A percentile compares a stretch with the other conserved stretches of the same genome.
Conservation (phyloP, 1,140 invertebrate genomes). For the Halesus radiatus region DNA sequence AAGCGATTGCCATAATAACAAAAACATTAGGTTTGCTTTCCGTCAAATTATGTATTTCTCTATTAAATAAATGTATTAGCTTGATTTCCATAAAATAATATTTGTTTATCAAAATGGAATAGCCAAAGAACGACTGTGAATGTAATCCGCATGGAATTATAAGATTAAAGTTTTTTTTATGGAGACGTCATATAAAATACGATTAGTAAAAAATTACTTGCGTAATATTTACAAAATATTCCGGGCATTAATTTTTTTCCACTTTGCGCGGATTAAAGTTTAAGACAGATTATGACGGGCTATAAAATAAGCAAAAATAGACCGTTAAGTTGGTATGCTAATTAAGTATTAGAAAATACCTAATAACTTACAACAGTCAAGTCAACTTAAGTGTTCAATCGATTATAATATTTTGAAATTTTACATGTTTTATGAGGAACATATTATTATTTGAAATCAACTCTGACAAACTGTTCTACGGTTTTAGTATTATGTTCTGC, state of each 20-base stretch:
- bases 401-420: no score
- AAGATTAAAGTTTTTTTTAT: slow-evolving; percentile 3
- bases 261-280: slow-evolving; percentile 4
- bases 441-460: no score
- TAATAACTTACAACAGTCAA: no score
- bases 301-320: slow-evolving; percentile 7
- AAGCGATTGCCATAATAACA: no score
- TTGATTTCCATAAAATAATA: neutral
- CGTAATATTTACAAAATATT: slow-evolving; percentile 3
- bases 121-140: neutral
- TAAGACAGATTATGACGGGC: neutral
- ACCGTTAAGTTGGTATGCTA: neutral
- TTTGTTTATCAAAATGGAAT: neutral
- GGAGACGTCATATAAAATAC: slow-evolving; percentile 6
- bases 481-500: no score
- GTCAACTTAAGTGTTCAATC: no score
- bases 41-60: neutral
- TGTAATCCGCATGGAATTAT: neutral
- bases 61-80: neutral
- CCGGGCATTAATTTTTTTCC: neutral
- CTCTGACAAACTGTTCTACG: no score
- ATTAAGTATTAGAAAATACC: no score
- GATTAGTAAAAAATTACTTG: slow-evolving; percentile 12
- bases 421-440: no score
- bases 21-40: no score